Conservation (phyloP, 2,797 vertebrate species). For the Mus caroli region DNA sequence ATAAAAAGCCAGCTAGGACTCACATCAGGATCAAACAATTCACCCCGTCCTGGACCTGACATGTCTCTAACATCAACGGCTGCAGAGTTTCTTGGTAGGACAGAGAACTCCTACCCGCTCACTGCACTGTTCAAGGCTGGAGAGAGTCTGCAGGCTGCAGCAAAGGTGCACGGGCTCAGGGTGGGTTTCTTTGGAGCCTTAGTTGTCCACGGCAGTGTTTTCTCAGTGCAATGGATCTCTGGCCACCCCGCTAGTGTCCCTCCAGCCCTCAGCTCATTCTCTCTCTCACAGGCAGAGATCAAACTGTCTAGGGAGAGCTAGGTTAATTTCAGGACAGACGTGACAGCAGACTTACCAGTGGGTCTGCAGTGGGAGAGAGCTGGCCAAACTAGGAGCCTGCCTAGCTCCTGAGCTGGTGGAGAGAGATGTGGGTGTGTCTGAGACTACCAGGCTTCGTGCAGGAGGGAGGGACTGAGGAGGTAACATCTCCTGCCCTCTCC, state of each 20-base stretch:
- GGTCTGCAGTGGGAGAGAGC: background rate
- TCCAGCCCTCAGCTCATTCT: background rate
- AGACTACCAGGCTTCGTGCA: background rate
- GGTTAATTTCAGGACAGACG: background rate
- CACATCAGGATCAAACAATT: background rate
- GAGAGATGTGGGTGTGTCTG: fast-evolving
- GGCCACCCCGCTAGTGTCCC: background rate
- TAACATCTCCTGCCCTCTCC: background rate
- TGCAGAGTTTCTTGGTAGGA: background rate
- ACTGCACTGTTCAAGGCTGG: conserved; percentile 13
- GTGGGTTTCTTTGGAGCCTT: conserved; percentile 66
- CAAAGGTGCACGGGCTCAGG: conserved; percentile 16
- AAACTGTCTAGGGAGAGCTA: background rate
- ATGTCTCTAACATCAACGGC: background rate
- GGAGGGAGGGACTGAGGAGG: background rate
- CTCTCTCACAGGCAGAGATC: background rate
- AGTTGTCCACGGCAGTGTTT: background rate
- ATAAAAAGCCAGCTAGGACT: background rate
- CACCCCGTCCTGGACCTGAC: background rate
- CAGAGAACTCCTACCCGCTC: background rate
- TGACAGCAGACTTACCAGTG: background rate
- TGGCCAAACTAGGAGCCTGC: background rate
- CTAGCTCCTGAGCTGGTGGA: background rate
- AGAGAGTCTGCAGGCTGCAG: conserved; percentile 29
- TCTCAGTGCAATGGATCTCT: background rate